These are phyloP conservation scores for Aphis gossypii DNA, from an alignment of 1,140 invertebrate species.

Conservation along the genomic window DNA sequence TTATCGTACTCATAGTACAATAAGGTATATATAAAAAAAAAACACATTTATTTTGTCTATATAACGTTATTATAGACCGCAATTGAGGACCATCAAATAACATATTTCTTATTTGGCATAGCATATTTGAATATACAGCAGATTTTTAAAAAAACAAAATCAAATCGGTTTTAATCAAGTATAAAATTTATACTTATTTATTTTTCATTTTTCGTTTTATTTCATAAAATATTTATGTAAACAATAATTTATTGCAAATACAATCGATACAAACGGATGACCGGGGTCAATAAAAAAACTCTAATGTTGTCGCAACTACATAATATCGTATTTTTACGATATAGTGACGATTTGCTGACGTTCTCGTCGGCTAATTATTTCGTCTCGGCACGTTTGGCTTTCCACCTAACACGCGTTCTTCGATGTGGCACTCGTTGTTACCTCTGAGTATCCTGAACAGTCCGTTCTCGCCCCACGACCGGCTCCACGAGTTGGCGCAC, in stretches of 20 bases:
- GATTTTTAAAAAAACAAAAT: no score
- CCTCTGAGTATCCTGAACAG: constrained; percentile 88
- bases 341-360: background rate
- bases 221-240: background rate
- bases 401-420: constrained; percentile 63
- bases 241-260: background rate
- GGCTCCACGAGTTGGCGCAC: constrained; percentile 91
- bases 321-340: background rate
- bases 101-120: no score
- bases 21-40: no score
- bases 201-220: no score
- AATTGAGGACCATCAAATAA: no score
- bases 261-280: background rate
- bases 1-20: no score
- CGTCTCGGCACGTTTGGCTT: background rate
- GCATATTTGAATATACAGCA: no score
- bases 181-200: no score
- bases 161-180: no score
- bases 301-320: background rate
- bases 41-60: no score
- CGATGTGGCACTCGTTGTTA: constrained; percentile 83
- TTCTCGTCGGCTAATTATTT: background rate
- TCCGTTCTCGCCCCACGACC: constrained; percentile 85
- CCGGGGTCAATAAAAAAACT: background rate
- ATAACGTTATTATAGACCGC: no score